A percentile compares a stretch with the other conserved stretches of the same genome.
phyloP scores from a whole-genome alignment of 2,888 invertebrate genomes.

The Agelastica alni region DNA sequence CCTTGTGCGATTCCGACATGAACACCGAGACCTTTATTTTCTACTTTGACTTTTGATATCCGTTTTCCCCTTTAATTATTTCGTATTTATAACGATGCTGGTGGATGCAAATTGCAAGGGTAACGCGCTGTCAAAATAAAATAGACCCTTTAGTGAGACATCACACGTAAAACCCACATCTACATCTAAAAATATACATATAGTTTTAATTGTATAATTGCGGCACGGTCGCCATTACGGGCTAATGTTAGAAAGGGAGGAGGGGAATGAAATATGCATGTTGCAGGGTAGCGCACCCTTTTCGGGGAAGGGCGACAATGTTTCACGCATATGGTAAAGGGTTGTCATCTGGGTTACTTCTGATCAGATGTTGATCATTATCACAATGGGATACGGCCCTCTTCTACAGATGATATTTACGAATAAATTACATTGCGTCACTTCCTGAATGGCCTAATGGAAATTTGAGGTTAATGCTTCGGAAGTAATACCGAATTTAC shows the following conservation, averaged over 20 bases:
- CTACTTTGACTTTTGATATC: slow-evolving; percentile 9
- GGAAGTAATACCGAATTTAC: slow-evolving; percentile 39
- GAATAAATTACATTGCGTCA: slow-evolving; percentile 38
- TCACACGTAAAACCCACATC: slow-evolving; percentile 21
- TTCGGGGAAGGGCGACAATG: slow-evolving; percentile 53
- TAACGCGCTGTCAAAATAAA: slow-evolving; percentile 16
- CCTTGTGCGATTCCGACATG: too few relatives aligned
- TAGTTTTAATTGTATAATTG: slow-evolving; percentile 53
- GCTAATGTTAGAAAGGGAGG: slow-evolving; percentile 46
- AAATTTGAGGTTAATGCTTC: slow-evolving; percentile 41
- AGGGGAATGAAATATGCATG: slow-evolving; percentile 52
- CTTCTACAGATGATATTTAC: slow-evolving; percentile 35
- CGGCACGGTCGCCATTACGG: slow-evolving; percentile 50
- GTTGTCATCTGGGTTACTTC: slow-evolving; percentile 30
- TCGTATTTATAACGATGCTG: slow-evolving; percentile 8
- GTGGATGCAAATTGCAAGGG: slow-evolving; percentile 9
- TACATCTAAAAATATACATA: slow-evolving; percentile 26
- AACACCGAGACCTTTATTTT: slow-evolving; percentile 8
- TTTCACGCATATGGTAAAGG: slow-evolving; percentile 52
- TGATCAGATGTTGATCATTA: slow-evolving; percentile 38
- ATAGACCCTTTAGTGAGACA: slow-evolving; percentile 20
- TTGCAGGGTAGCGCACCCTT: slow-evolving; percentile 46
- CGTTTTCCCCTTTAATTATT: slow-evolving; percentile 16
- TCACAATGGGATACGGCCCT: slow-evolving; percentile 33
- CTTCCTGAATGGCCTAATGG: slow-evolving; percentile 39